These are phyloP conservation scores for Phrynosoma blainvillii DNA, from an alignment of 2,113 vertebrate genomes.

Conservation along the genomic window DNA sequence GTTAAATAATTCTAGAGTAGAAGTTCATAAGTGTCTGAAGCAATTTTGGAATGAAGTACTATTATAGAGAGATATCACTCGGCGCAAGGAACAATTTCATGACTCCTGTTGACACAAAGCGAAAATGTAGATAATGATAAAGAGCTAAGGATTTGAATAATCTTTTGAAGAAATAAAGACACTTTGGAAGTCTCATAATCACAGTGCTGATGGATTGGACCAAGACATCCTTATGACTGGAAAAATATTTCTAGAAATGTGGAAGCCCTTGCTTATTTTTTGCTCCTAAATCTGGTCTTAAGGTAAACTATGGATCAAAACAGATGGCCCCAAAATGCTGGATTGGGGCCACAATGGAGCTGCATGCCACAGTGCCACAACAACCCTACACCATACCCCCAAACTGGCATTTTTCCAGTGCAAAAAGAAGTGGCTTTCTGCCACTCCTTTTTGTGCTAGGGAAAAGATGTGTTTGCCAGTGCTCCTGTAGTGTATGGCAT, in stretches of 20 bases:
- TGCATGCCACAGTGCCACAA: no score
- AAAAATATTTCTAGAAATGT: neutral
- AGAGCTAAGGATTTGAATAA: neutral
- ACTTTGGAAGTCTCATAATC: neutral
- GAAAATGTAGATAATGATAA: neutral
- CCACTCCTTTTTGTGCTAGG: no score
- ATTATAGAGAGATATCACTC: neutral
- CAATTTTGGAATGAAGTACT: neutral
- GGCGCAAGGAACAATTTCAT: neutral
- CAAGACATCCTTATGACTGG: neutral
- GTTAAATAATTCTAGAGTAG: slow-evolving; percentile 12
- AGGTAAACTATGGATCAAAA: neutral
- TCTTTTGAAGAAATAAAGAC: neutral
- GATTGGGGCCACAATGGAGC: no score
- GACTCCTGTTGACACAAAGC: neutral
- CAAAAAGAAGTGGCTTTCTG: no score
- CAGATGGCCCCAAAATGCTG: no score
- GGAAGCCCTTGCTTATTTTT: neutral
- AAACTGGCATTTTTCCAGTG: no score
- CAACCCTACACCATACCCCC: no score
- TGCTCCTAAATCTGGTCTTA: neutral
- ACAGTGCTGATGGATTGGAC: no score
- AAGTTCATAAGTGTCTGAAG: neutral
- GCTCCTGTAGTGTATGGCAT: no score
- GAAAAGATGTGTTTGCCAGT: no score